Percentiles rank a stretch among this genome's conserved stretches.
phyloP scores from a whole-genome alignment of 1,140 invertebrate species.

The Asobara japonica region DNA sequence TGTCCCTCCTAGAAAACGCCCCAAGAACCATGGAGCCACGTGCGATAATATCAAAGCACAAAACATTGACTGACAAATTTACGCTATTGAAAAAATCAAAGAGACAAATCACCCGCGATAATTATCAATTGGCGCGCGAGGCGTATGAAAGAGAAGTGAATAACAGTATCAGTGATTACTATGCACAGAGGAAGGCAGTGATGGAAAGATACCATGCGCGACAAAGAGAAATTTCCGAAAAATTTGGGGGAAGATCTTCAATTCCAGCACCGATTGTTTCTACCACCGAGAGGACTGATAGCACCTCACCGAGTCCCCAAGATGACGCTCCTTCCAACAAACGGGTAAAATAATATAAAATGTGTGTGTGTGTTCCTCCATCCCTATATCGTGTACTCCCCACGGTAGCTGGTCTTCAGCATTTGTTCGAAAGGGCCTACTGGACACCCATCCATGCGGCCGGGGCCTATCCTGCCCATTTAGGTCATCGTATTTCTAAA shows the following conservation, averaged over 20 bases:
- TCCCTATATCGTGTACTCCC: too few relatives aligned
- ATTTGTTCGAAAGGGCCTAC: too few relatives aligned
- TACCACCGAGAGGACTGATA: background rate
- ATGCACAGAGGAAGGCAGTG: conserved; percentile 40
- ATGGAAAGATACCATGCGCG: conserved; percentile 47
- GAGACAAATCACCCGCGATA: background rate
- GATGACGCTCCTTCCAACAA: background rate
- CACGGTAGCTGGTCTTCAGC: too few relatives aligned
- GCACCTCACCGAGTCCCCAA: background rate
- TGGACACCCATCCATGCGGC: too few relatives aligned
- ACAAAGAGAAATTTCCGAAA: conserved; percentile 40
- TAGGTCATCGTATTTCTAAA: too few relatives aligned
- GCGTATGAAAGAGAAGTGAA: conserved; percentile 14
- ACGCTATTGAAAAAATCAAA: background rate
- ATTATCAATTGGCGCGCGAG: background rate
- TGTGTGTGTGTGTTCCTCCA: too few relatives aligned
- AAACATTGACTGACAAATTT: background rate
- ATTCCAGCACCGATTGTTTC: background rate
- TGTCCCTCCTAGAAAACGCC: too few relatives aligned
- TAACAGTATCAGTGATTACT: conserved; percentile 40
- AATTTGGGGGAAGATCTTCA: conserved; percentile 26
- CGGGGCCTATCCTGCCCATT: too few relatives aligned
- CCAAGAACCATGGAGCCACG: background rate
- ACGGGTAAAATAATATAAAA: background rate
- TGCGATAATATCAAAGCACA: background rate